Evolutionary conservation across 1,140 invertebrate species (phyloP), one percentile per base, ranked within the genome.

Genomic region (Zaprionus lachaisei): DNA sequence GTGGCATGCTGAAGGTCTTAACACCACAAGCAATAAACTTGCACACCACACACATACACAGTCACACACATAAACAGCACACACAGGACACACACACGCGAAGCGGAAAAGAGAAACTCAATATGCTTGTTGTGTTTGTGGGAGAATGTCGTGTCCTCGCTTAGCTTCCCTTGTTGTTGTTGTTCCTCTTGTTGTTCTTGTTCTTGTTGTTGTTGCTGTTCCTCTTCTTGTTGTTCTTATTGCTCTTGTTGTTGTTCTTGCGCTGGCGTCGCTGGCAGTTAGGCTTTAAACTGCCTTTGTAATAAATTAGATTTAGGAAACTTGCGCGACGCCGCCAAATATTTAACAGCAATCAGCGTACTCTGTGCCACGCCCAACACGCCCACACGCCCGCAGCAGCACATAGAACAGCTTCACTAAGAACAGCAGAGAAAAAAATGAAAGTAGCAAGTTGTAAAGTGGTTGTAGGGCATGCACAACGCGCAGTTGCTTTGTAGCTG

Each of bases 311-410:
- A 87, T 87, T 87, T 87, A 81, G 47, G 49, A 68, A 87, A 86
- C 67, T 87, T 80, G 70, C 80, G 70, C 72, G 72, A 72, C 57
- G 68, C 78, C 84, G 71, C 83, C 84, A 89, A 87, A 87, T 87
- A 89, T 89, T 84, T 87, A 89, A 84, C 85, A 87, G 78, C 83
- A 87, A 87, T 89, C 84, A 87, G 79, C 85, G 80, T 83, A 71
- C 31, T 54, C 34, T 9, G 34, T 9, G 34, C 57, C 67, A 49
- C 20, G 22, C 37, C 65, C 64, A 47, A 49, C 2, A 9, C 5
- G 47, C 47, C 57, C 49, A 37, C 51, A 51, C 14, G 65, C 55
- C 65, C 62, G 2, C 63, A 26, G 37, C n/a, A 15, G 24, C 2
- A 56, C 66, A 54, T 28, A 15, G 26, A 55, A 54, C 54, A 54